A percentile compares a stretch with the other conserved stretches of the same genome.
Conservation (phyloP, 1,140 invertebrate genomes). For the Oncopeltus fasciatus region DNA sequence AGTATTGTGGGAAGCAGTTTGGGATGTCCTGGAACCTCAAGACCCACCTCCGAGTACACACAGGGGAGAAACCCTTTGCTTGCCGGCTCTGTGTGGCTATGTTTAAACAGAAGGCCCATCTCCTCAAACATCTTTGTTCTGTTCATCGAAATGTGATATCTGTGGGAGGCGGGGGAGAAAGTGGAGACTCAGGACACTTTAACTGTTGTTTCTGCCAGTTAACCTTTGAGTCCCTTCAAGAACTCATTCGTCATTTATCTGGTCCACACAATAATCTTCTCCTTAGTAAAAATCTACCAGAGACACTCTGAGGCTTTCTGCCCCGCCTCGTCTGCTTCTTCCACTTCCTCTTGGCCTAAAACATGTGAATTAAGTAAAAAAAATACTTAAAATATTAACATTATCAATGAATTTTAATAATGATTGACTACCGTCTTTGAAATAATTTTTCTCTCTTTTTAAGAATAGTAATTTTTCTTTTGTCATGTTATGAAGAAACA, state of each 20-base stretch:
- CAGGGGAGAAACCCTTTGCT: conserved; percentile 73
- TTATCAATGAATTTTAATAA: too few relatives aligned
- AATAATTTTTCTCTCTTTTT: too few relatives aligned
- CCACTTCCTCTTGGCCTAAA: too few relatives aligned
- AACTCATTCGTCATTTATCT: conserved; percentile 67
- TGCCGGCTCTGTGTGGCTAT: conserved; percentile 73
- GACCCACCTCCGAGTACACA: conserved; percentile 69
- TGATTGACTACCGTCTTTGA: too few relatives aligned
- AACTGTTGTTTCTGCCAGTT: conserved; percentile 74
- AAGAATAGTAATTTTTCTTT: too few relatives aligned
- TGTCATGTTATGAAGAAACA: too few relatives aligned
- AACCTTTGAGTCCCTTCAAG: conserved; percentile 65
- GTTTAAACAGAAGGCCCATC: conserved; percentile 77
- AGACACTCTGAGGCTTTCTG: conserved; percentile 26
- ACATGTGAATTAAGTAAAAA: too few relatives aligned
- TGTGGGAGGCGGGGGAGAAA: conserved; percentile 47
- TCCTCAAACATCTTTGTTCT: conserved; percentile 70
- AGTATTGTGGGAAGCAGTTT: conserved; percentile 76
- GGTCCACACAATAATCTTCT: conserved; percentile 72
- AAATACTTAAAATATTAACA: too few relatives aligned
- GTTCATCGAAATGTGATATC: conserved; percentile 72
- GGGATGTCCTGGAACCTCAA: conserved; percentile 81
- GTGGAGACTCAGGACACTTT: conserved; percentile 40
- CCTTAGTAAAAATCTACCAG: conserved; percentile 70
- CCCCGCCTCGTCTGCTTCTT: background rate